These are phyloP conservation scores for Dicyrtoma fusca DNA, from an alignment of 2,888 invertebrate species.

Conservation along the genomic window DNA sequence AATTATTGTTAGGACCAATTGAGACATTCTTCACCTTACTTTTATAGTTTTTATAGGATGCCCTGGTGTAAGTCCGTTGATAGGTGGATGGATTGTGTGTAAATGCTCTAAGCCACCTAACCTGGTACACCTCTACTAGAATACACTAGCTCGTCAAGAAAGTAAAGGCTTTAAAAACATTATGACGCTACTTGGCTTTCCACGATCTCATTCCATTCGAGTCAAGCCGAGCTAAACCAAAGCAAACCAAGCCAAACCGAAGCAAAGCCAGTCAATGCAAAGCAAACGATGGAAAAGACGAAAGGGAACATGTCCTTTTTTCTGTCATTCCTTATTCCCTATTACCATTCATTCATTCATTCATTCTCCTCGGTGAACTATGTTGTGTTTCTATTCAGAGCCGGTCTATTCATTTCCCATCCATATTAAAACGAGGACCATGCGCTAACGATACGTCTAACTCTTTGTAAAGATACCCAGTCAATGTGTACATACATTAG, in stretches of 20 bases:
- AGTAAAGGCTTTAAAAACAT: too few relatives aligned
- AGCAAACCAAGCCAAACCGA: too few relatives aligned
- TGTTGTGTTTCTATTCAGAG: constrained; percentile 40
- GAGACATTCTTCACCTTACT: too few relatives aligned
- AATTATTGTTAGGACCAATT: too few relatives aligned
- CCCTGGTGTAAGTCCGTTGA: too few relatives aligned
- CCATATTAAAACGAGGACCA: constrained; percentile 4
- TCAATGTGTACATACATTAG: background rate
- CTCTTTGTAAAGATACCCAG: background rate
- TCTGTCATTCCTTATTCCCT: constrained; percentile 29
- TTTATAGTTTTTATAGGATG: too few relatives aligned
- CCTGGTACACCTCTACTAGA: too few relatives aligned
- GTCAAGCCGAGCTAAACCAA: background rate
- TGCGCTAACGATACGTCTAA: background rate
- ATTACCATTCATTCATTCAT: constrained; percentile 39
- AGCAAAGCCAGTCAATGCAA: too few relatives aligned
- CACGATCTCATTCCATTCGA: constrained; percentile 13
- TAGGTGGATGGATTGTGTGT: too few relatives aligned
- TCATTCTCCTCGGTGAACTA: constrained; percentile 42
- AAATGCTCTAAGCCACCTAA: too few relatives aligned
- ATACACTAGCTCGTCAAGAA: too few relatives aligned
- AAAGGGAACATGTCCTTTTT: constrained; percentile 26
- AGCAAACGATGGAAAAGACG: background rate
- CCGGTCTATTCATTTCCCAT: constrained; percentile 20
- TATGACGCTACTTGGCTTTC: too few relatives aligned